These are phyloP conservation scores for Nomada fucata DNA, from an alignment of 2,888 invertebrate species.

Conservation along the genomic window DNA sequence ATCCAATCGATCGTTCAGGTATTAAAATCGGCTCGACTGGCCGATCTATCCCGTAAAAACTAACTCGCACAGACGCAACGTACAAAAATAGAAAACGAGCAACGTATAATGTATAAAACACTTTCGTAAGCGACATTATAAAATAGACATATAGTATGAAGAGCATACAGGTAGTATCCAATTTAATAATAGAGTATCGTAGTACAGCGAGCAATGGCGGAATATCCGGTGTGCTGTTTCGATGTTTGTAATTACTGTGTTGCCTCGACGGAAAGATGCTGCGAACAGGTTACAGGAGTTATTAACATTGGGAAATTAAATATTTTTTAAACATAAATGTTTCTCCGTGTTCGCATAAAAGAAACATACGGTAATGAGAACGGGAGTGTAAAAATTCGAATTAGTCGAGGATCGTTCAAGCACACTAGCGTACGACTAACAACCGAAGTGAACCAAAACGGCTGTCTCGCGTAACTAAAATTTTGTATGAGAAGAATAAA, in stretches of 20 bases:
- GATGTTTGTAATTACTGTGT: slow-evolving; percentile 42
- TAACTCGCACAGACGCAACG: background rate
- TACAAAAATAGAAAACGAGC: background rate
- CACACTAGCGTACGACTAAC: slow-evolving; percentile 17
- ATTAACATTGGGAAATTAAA: background rate
- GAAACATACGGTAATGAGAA: background rate
- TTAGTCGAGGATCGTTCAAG: background rate
- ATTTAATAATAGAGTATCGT: slow-evolving; percentile 45
- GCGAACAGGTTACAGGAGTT: background rate
- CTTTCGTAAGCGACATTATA: background rate
- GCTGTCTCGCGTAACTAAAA: slow-evolving; percentile 2
- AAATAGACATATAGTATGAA: background rate
- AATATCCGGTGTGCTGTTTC: slow-evolving; percentile 52
- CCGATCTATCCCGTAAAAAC: background rate
- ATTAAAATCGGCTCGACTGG: background rate
- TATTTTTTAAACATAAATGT: background rate
- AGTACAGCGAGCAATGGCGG: slow-evolving; percentile 51
- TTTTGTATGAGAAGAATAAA: slow-evolving; percentile 57
- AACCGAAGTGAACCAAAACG: background rate
- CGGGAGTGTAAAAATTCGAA: slow-evolving; percentile 29
- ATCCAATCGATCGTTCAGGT: background rate
- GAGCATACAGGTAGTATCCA: slow-evolving; percentile 10
- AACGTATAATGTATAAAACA: slow-evolving; percentile 4
- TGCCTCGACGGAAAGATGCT: background rate
- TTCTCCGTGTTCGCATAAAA: background rate